A percentile compares a stretch with the other conserved stretches of the same genome.
Conservation (phyloP, 1,140 invertebrate genomes). For the Cydia strobilella region DNA sequence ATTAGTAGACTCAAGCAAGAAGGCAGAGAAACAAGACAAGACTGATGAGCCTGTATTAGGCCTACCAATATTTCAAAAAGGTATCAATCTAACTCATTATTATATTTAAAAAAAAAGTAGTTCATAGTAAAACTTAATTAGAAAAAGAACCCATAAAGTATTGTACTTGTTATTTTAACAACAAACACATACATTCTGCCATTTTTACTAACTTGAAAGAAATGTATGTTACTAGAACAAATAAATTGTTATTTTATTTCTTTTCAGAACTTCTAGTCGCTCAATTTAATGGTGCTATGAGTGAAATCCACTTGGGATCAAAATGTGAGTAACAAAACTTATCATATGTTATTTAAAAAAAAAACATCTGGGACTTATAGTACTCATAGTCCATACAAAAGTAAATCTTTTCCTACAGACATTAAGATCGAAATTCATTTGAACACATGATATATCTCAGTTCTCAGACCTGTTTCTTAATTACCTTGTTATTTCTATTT, state of each 20-base stretch:
- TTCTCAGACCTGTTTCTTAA: neutral
- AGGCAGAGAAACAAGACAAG: constrained; percentile 58
- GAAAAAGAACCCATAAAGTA: no score
- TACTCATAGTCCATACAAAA: neutral
- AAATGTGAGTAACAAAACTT: constrained; percentile 57
- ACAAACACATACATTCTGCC: no score
- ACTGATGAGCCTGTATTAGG: constrained; percentile 52
- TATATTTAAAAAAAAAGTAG: no score
- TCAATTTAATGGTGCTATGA: constrained; percentile 68
- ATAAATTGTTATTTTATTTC: constrained; percentile 35
- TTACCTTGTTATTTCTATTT: constrained; percentile 2
- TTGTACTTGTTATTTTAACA: no score
- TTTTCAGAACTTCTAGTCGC: constrained; percentile 64
- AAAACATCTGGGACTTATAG: neutral
- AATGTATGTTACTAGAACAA: neutral
- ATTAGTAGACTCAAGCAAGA: constrained; percentile 68
- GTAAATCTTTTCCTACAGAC: neutral
- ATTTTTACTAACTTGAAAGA: neutral
- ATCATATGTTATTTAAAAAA: neutral
- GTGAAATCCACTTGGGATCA: constrained; percentile 57
- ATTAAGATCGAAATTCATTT: neutral
- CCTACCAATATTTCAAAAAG: constrained; percentile 60
- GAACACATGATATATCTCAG: neutral
- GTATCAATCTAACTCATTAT: constrained; percentile 41
- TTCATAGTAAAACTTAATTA: no score